Conservation (phyloP, 2,113 vertebrate genomes). For the Hiodon alosoides region DNA sequence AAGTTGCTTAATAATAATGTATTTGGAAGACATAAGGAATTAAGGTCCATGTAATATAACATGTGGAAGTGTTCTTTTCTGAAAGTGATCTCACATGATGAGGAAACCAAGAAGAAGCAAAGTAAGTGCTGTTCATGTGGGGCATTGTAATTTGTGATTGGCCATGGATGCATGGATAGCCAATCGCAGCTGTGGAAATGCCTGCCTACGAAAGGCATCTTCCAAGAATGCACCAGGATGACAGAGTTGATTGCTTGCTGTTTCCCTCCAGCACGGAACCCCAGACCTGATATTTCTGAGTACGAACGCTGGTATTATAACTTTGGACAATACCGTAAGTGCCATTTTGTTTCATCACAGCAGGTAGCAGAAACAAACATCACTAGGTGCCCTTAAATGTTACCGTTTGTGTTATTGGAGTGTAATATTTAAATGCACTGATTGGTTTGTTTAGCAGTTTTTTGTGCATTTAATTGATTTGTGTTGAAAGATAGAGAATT, state of each 20-base stretch:
- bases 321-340: conserved; percentile 70
- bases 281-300: conserved; percentile 64
- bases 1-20: no score
- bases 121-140: background rate
- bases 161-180: background rate
- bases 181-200: conserved; percentile 29
- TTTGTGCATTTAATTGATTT: background rate
- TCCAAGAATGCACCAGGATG: conserved; percentile 34
- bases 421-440: background rate
- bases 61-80: no score
- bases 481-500: background rate
- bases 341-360: conserved; percentile 41
- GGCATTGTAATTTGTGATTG: conserved; percentile 3
- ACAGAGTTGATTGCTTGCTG: conserved; percentile 47
- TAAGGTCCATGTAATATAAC: no score
- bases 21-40: no score
- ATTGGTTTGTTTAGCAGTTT: background rate
- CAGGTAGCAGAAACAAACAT: no score
- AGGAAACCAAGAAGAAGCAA: background rate
- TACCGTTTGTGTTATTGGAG: background rate
- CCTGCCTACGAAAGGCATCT: conserved; percentile 33
- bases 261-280: conserved; percentile 62
- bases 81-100: no score
- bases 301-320: conserved; percentile 67
- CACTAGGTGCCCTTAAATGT: background rate